A percentile compares a stretch with the other conserved stretches of the same genome.
Conservation (phyloP, 2,113 vertebrate genomes). For the Hyperopisus bebe region DNA sequence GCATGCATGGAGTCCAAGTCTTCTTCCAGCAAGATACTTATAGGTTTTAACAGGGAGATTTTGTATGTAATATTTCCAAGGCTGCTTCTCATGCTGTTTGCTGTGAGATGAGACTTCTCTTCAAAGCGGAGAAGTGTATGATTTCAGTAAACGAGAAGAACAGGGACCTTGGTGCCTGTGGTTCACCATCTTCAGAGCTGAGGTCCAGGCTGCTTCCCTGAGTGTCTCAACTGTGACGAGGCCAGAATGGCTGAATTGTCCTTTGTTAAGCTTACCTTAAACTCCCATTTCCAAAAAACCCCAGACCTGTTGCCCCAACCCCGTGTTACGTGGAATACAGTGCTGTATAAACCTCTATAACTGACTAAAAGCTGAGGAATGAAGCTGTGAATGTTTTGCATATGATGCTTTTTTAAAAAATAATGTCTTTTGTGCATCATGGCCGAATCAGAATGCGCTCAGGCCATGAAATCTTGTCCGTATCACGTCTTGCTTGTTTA, state of each 20-base stretch:
- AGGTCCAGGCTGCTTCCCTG: not conserved
- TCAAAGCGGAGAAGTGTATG: not conserved
- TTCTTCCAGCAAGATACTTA: not conserved
- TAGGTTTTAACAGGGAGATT: not conserved
- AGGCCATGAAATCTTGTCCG: not conserved
- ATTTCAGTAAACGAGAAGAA: not conserved
- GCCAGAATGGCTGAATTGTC: not conserved
- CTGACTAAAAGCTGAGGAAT: not conserved
- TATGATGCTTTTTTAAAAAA: not conserved
- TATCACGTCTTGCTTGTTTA: not conserved
- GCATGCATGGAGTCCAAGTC: not conserved
- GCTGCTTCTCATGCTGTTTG: not conserved
- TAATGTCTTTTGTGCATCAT: not conserved
- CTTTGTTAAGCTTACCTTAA: not conserved
- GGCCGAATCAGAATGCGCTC: not conserved
- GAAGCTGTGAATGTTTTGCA: not conserved
- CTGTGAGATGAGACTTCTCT: not conserved
- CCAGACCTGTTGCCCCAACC: not conserved
- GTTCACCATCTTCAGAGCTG: not conserved
- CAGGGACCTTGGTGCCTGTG: not conserved
- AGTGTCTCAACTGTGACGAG: not conserved
- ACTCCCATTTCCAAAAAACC: not conserved
- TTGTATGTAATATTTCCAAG: not conserved
- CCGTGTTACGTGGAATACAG: not conserved
- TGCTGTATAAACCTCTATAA: not conserved